phyloP scores from a whole-genome alignment of 1,140 invertebrate species.

The Drosophila ironensis region DNA sequence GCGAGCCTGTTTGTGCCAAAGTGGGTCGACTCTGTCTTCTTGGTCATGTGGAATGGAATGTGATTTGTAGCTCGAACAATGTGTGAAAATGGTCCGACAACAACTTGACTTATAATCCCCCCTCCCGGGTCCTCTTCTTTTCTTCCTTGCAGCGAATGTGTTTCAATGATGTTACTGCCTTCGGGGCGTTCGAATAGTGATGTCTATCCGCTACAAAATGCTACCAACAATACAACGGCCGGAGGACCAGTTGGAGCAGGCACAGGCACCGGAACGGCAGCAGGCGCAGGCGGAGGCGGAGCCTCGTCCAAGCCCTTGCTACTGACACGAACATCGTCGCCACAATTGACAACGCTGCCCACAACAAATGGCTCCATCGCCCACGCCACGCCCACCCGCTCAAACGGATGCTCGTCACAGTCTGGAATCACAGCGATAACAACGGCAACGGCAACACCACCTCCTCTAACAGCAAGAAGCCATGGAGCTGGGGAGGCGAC shows the following conservation, averaged over 20 bases:
- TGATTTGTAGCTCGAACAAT: conserved; percentile 57
- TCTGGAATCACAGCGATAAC: conserved; percentile 49
- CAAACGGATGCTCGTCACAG: conserved; percentile 60
- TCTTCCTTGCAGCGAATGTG: conserved; percentile 70
- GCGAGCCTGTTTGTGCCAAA: conserved; percentile 68
- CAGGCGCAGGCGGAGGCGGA: conserved; percentile 2
- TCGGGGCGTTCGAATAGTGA: conserved; percentile 81
- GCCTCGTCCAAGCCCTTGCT: conserved; percentile 55
- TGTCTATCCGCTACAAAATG: conserved; percentile 77
- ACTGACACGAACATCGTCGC: conserved; percentile 78
- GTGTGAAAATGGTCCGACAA: conserved; percentile 51
- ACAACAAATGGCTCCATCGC: conserved; percentile 57
- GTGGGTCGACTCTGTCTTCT: conserved; percentile 52
- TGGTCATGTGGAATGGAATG: conserved; percentile 48
- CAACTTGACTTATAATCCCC: conserved; percentile 32
- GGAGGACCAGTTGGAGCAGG: neutral
- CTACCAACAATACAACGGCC: conserved; percentile 31
- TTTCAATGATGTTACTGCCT: conserved; percentile 81
- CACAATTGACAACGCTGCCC: conserved; percentile 64
- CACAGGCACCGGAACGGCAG: neutral
- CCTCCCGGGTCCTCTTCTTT: neutral
- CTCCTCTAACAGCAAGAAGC: conserved; percentile 7
- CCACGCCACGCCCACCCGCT: conserved; percentile 30
- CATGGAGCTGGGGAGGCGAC: conserved; percentile 13
- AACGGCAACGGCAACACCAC: conserved; percentile 6